Evolutionary conservation across 1,140 invertebrate species (phyloP).

Genomic region (Zaprionus davidi): DNA sequence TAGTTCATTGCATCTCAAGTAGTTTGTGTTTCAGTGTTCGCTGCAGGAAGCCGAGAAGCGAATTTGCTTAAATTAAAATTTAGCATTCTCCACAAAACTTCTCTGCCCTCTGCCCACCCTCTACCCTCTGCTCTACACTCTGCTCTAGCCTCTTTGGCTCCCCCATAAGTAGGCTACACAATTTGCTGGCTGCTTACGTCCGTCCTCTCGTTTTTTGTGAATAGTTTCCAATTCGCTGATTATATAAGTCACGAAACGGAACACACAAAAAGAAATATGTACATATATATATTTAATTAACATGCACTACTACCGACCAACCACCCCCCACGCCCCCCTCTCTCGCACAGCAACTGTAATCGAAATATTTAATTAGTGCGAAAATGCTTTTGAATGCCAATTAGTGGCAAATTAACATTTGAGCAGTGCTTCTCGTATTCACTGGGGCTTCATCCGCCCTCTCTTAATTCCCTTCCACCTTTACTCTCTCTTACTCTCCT

Average conservation of each 20-base stretch:
- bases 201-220: constrained; percentile 37
- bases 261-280: constrained; percentile 45
- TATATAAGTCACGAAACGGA: constrained; percentile 50
- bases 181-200: constrained; percentile 35
- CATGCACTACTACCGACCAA: constrained; percentile 41
- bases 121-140: too few species aligned
- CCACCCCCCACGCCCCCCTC: background rate
- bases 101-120: background rate
- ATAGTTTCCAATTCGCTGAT: constrained; percentile 75
- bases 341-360: constrained; percentile 49
- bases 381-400: constrained; percentile 82
- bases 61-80: constrained; percentile 79
- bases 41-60: constrained; percentile 30
- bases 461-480: constrained; percentile 17
- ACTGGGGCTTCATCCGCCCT: constrained; percentile 11
- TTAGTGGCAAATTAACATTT: constrained; percentile 82
- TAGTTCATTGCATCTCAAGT: constrained; percentile 74
- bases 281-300: constrained; percentile 59
- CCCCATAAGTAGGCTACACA: constrained; percentile 70
- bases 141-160: constrained; percentile 24
- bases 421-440: constrained; percentile 40
- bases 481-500: background rate
- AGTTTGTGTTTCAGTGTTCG: constrained; percentile 38
- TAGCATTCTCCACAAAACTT: constrained; percentile 18
- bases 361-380: constrained; percentile 82